These are phyloP conservation scores for Megaceryle torquata DNA, from an alignment of 2,113 vertebrate genomes.

Conservation along the genomic window DNA sequence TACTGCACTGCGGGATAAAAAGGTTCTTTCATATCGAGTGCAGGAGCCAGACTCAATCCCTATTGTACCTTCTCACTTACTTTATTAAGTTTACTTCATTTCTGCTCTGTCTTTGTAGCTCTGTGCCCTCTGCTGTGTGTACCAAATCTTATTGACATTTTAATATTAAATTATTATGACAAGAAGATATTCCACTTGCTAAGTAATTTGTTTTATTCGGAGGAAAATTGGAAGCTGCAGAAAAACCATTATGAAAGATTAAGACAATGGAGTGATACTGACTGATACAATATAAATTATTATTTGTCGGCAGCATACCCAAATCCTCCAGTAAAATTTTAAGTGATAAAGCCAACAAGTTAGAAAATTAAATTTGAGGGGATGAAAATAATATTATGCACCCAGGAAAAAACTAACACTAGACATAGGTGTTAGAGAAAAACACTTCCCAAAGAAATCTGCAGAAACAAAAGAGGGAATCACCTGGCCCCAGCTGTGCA, in stretches of 20 bases:
- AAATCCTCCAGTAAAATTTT: constrained; percentile 45
- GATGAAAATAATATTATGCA: constrained; percentile 43
- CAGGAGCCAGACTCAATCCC: constrained; percentile 44
- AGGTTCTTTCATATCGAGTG: constrained; percentile 43
- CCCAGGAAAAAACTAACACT: background rate
- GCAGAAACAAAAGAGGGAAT: background rate
- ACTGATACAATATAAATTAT: constrained; percentile 68
- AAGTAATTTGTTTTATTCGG: constrained; percentile 74
- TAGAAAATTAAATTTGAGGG: constrained; percentile 63
- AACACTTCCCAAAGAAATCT: background rate
- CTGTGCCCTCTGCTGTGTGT: constrained; percentile 69
- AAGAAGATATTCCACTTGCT: constrained; percentile 73
- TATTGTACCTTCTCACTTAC: constrained; percentile 44
- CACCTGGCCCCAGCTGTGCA: background rate
- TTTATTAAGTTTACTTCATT: constrained; percentile 73
- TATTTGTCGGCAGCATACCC: constrained; percentile 54
- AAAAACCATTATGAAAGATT: constrained; percentile 73
- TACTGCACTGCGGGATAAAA: constrained; percentile 43
- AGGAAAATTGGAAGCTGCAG: constrained; percentile 71
- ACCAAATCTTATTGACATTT: constrained; percentile 75
- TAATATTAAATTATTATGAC: constrained; percentile 77
- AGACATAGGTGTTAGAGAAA: background rate
- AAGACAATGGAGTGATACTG: constrained; percentile 64
- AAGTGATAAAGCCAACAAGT: constrained; percentile 66
- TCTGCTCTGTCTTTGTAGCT: constrained; percentile 60